These are phyloP conservation scores for Fundulus diaphanus DNA, from an alignment of 2,797 vertebrate species.

Conservation along the genomic window DNA sequence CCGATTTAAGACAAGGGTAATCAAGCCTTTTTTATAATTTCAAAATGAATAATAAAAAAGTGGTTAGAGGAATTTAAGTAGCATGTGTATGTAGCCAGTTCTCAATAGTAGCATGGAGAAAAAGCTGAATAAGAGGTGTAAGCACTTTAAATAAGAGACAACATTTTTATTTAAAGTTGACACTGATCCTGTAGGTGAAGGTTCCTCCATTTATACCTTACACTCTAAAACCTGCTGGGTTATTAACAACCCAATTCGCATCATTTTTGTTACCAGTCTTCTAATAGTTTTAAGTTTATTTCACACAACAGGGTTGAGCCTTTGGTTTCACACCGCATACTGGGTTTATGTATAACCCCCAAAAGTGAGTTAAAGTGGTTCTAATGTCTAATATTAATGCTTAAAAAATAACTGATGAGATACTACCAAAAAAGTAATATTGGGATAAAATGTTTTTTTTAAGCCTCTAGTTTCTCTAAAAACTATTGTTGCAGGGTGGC, in stretches of 20 bases:
- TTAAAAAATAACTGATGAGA: neutral
- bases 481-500: neutral
- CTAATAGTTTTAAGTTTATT: neutral
- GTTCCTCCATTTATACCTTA: neutral
- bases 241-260: neutral
- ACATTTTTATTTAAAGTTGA: neutral
- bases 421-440: neutral
- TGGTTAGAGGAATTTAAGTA: neutral
- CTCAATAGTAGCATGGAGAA: neutral
- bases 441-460: neutral
- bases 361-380: neutral
- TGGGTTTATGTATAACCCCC: neutral
- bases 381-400: neutral
- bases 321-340: neutral
- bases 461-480: neutral
- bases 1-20: neutral
- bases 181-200: neutral
- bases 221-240: slow-evolving; percentile 3
- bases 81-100: slow-evolving; percentile 1
- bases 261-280: neutral
- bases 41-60: neutral
- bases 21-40: neutral
- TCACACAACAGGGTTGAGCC: neutral
- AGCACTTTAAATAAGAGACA: slow-evolving; percentile 3
- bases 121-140: neutral